Evolutionary conservation across 1,140 invertebrate genomes (phyloP), one percentile per base, ranked within the genome.

Genomic region (Bombus cullumanus): DNA sequence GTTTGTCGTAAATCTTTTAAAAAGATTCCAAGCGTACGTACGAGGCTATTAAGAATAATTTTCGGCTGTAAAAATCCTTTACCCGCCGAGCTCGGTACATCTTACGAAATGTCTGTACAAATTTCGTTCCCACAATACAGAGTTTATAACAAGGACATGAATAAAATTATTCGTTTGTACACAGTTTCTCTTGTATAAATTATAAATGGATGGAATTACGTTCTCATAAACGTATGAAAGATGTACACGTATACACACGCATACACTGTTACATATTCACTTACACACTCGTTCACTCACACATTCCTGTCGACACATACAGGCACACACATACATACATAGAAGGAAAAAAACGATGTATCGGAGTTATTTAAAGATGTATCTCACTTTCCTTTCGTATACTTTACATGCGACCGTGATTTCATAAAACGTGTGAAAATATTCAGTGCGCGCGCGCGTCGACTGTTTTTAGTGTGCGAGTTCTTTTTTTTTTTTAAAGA

Each of bases 131-230:
- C 83, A 85, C 77, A 78, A 80, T 80, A 68, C 78, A 85, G 83
- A 80, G 83, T 85, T 85, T 85, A 80, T 85, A 85, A 85, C 83
- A 85, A 85, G 83, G 83, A 85, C 83, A 73, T 62, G 83, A 85
- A 85, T 85, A 85, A 85, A 80, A 80, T 80, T 85, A 80, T 85
- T 85, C 68, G 68, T 85, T 85, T 85, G 83, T 85, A 85, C 83
- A 80, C 83, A 80, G 83, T 85, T 85, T 85, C 83, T 85, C 83
- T 85, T 85, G 83, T 85, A 72, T 85, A 85, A 85, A 85, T 85
- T 80, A 80, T 85, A 85, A 85, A 80, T 71, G 83, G 77, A 53
- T 64, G 68, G 57, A 53, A 80, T 76, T 83, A 47, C 66, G 76
- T 85, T 85, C 83, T 73, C 77, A 80, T 72, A 80, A 80, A 80